Percentiles rank a stretch among this genome's conserved stretches.
Evolutionary conservation across 2,888 invertebrate species (phyloP).

Genomic region (Pardosa pseudoannulata): DNA sequence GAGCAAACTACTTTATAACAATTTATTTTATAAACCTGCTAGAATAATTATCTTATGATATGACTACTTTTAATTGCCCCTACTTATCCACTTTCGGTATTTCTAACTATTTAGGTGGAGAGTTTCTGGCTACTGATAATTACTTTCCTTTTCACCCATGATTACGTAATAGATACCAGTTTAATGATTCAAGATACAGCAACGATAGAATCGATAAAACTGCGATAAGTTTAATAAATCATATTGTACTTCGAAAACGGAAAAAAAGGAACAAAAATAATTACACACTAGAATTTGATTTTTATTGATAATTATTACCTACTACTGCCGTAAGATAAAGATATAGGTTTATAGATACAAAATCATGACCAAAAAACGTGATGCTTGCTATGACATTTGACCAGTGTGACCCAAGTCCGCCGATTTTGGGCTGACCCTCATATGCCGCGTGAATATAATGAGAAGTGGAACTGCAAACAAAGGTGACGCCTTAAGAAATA

Average conservation of each 20-base stretch:
- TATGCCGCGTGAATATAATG: background rate
- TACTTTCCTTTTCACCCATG: background rate
- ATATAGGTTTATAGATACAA: background rate
- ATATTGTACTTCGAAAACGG: background rate
- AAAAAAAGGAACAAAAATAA: background rate
- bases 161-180: background rate
- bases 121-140: background rate
- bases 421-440: background rate
- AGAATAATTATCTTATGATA: too few relatives aligned
- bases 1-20: too few relatives aligned
- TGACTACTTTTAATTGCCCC: too few relatives aligned
- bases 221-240: background rate
- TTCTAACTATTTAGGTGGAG: background rate
- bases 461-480: background rate
- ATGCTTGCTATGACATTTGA: background rate
- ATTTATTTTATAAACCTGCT: too few relatives aligned
- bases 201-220: background rate
- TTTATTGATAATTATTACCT: background rate
- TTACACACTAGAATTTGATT: background rate
- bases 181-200: background rate
- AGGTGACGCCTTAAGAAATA: background rate
- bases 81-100: too few relatives aligned
- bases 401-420: background rate
- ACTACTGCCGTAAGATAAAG: background rate
- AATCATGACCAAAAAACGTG: slow-evolving; percentile 5